These are phyloP conservation scores for Dermatemys mawii DNA, from an alignment of 2,113 vertebrate species.

Conservation along the genomic window DNA sequence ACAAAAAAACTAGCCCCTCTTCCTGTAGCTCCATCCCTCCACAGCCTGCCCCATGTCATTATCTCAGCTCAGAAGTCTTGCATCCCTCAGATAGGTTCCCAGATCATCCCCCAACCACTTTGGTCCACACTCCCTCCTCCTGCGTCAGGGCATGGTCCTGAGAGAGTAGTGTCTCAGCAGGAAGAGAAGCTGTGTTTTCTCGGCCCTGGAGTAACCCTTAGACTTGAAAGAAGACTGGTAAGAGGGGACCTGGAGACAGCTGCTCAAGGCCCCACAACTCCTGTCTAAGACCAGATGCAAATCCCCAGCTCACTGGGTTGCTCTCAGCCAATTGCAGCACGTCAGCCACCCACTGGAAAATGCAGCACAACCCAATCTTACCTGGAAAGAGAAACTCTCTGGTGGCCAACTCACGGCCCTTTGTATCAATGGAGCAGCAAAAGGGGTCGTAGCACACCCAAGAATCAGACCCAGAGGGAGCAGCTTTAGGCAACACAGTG, in stretches of 20 bases:
- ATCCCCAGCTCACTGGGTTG: background rate
- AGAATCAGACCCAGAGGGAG: constrained; percentile 4
- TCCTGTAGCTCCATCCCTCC: too few relatives aligned
- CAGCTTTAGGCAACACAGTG: background rate
- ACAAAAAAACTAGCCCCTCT: too few relatives aligned
- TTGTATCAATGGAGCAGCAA: background rate
- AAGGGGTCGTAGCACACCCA: background rate
- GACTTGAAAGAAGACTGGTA: background rate
- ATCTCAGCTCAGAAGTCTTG: too few relatives aligned
- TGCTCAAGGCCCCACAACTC: background rate
- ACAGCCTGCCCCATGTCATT: too few relatives aligned
- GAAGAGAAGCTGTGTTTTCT: too few relatives aligned
- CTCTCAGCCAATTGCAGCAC: background rate
- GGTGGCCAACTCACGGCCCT: background rate
- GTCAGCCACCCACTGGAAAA: constrained; percentile 4
- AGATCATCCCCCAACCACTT: too few relatives aligned
- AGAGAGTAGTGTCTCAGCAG: too few relatives aligned
- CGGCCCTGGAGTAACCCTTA: too few relatives aligned
- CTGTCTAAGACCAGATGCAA: background rate
- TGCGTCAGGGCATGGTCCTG: too few relatives aligned
- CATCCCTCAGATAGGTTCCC: too few relatives aligned
- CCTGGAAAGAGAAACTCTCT: constrained; percentile 17
- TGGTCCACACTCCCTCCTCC: too few relatives aligned
- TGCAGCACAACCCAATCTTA: background rate
- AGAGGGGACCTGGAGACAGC: background rate